phyloP scores from a whole-genome alignment of 2,797 vertebrate species.

The Enteromius afrohamiltoni region DNA sequence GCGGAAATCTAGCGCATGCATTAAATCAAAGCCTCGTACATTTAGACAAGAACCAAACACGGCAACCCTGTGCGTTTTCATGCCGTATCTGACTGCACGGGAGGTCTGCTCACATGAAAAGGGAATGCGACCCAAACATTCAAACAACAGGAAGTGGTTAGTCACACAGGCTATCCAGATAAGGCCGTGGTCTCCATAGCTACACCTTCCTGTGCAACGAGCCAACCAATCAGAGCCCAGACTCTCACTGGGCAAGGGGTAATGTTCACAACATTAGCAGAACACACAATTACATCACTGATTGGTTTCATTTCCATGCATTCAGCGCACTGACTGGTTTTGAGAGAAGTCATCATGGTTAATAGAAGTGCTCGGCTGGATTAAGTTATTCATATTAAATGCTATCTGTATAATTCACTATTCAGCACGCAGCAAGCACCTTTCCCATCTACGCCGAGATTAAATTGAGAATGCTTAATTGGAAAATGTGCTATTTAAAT shows the following conservation, averaged over 20 bases:
- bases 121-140: constrained; percentile 56
- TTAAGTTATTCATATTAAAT: constrained; percentile 22
- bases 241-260: constrained; percentile 51
- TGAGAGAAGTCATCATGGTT: background rate
- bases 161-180: constrained; percentile 67
- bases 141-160: constrained; percentile 74
- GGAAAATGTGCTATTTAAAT: constrained; percentile 66
- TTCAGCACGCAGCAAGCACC: constrained; percentile 32
- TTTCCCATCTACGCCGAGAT: constrained; percentile 57
- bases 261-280: constrained; percentile 33
- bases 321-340: background rate
- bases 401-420: constrained; percentile 38
- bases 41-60: constrained; percentile 27
- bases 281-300: constrained; percentile 55
- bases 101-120: constrained; percentile 58
- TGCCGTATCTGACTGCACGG: constrained; percentile 41
- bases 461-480: constrained; percentile 61
- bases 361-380: constrained; percentile 2
- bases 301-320: constrained; percentile 16
- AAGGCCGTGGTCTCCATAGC: constrained; percentile 62
- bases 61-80: constrained; percentile 16
- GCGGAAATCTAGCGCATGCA: constrained; percentile 38
- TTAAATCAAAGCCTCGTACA: constrained; percentile 51
- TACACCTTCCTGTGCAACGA: constrained; percentile 59
- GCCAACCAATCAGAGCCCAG: constrained; percentile 51